phyloP scores from a whole-genome alignment of 2,888 invertebrate genomes.

The Mesopsocus fuscifrons region DNA sequence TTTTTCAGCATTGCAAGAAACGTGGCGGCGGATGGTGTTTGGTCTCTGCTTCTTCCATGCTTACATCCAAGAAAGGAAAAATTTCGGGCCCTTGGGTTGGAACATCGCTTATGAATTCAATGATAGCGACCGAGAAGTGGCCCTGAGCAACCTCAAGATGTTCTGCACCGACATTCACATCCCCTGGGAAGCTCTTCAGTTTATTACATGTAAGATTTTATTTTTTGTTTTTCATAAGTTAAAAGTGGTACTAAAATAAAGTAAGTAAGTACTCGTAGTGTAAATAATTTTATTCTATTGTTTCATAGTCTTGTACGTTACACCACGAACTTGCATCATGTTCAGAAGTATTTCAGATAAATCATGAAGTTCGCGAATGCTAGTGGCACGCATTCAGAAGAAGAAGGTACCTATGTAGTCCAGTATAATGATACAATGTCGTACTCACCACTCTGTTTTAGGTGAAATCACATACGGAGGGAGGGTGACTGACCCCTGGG shows the following conservation, averaged over 20 bases:
- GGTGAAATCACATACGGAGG: conserved; percentile 90
- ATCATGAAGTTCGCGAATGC: too few species aligned
- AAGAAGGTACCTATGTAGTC: too few species aligned
- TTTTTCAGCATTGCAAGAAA: conserved; percentile 34
- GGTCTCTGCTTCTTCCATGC: conserved; percentile 86
- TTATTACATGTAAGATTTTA: conserved; percentile 48
- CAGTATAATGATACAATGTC: too few species aligned
- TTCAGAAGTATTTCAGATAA: too few species aligned
- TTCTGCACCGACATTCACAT: conserved; percentile 45
- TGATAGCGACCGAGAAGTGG: conserved; percentile 81
- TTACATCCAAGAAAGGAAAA: conserved; percentile 77
- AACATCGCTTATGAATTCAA: conserved; percentile 88
- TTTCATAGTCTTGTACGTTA: not conserved
- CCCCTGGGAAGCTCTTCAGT: conserved; percentile 80
- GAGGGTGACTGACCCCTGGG: conserved; percentile 86
- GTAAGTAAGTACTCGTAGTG: too few species aligned
- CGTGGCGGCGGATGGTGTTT: conserved; percentile 58
- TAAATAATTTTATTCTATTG: not conserved
- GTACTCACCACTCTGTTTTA: too few species aligned
- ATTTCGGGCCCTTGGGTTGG: conserved; percentile 84
- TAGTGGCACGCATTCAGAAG: too few species aligned
- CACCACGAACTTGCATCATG: not conserved
- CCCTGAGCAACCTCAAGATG: conserved; percentile 67
- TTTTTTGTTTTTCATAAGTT: not conserved
- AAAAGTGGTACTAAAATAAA: not conserved